Evolutionary conservation across 2,888 invertebrate species (phyloP), one percentile per base, ranked within the genome.

Genomic region (Aquatica leii): DNA sequence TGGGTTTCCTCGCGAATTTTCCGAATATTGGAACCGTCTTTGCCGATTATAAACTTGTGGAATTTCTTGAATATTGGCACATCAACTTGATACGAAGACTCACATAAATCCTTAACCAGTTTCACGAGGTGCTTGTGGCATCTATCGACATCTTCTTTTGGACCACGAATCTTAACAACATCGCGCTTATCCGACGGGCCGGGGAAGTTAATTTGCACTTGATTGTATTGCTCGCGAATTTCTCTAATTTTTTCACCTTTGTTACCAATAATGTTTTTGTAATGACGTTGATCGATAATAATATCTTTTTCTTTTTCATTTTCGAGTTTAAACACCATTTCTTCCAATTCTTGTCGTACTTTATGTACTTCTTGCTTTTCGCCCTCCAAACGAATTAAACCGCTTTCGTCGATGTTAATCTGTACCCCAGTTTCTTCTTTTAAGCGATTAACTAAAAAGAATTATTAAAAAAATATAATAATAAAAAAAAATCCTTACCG

Each of bases 41-140:
- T 98, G 53, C 98, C 98, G 77, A 98, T 97, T 69, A 99, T 92
- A 80, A 95, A 96, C 82, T 97, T 97, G 81, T 98, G 97, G 86
- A 98, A 97, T 82, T 97, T 96, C 80, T 98, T 98, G 84, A 94
- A 98, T 76, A 98, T 96, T 63, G 96, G 95, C 68, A 99, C 94
- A 81, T 96, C 92, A 69, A 91, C 86, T 74, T 91, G 89, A 80
- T 88, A 90, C 59, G 91, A 93, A 14, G 89, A 90, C 77, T 95
- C 92, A 58, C 94, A 90, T 75, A 98, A 86, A 79, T 97, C 96
- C 80, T 94, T 94, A 34, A 94, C 91, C 65, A 94, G 76, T 76
- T 92, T 91, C 78, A 90, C 87, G 66, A 98, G 84, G 81, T 92
- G 89, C 80, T 93, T 93, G 82, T 91, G 91, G 81, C 97, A 97